Percentiles rank a stretch among this genome's conserved stretches.
Evolutionary conservation across 2,888 invertebrate species (phyloP).

Genomic region (Caenorhabditis sulstoni): DNA sequence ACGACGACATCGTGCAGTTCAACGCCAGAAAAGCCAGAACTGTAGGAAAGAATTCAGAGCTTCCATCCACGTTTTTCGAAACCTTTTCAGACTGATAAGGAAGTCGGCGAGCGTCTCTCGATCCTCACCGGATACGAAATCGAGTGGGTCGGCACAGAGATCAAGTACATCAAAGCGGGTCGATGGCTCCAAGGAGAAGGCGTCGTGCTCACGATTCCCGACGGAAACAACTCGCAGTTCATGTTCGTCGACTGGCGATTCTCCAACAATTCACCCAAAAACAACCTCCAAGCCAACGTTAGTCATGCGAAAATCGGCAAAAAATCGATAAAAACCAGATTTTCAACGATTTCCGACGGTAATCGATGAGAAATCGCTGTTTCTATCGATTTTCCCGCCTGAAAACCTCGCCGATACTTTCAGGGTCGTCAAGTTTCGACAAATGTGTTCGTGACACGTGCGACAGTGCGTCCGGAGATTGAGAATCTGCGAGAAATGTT

Average conservation of each 20-base stretch:
- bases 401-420: no score
- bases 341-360: no score
- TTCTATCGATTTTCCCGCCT: no score
- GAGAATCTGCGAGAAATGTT: conserved; percentile 40
- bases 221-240: conserved; percentile 19
- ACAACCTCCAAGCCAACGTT: no score
- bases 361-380: no score
- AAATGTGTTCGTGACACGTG: conserved; percentile 37
- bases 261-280: conserved; percentile 33
- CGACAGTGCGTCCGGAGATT: conserved; percentile 24
- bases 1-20: conserved; percentile 55
- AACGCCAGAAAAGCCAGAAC: conserved; percentile 34
- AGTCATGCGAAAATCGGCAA: no score
- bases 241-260: conserved; percentile 52
- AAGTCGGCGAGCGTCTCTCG: conserved; percentile 29
- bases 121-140: conserved; percentile 42
- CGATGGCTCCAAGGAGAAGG: conserved; percentile 52
- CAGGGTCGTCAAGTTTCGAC: no score
- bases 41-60: not conserved
- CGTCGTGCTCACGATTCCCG: conserved; percentile 50
- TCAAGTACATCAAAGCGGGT: conserved; percentile 58
- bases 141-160: conserved; percentile 39
- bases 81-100: conserved; percentile 32
- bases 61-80: no score
- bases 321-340: no score